These are phyloP conservation scores for Neotoxoptera formosana DNA, from an alignment of 1,140 invertebrate species.

Conservation along the genomic window DNA sequence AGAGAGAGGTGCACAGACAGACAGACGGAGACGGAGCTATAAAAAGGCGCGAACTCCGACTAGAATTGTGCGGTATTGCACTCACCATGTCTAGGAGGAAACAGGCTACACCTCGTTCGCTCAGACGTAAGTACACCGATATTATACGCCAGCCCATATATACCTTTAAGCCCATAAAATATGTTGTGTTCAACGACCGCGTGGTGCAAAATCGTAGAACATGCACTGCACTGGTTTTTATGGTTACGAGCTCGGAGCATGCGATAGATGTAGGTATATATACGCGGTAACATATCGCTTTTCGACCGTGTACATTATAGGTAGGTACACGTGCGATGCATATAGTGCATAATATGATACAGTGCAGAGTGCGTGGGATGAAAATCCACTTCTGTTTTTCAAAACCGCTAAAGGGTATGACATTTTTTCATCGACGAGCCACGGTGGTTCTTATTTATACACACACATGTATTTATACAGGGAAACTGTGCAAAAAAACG, in stretches of 20 bases:
- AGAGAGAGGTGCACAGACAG: too few relatives aligned
- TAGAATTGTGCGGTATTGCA: not conserved
- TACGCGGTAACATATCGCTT: not conserved
- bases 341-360: not conserved
- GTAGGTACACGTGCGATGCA: not conserved
- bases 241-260: not conserved
- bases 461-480: not conserved
- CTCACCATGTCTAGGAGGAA: constrained; percentile 53
- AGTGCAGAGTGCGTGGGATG: not conserved
- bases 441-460: not conserved
- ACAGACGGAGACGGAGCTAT: too few relatives aligned
- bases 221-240: not conserved
- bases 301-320: not conserved
- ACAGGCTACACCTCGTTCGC: constrained; percentile 50
- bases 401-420: not conserved
- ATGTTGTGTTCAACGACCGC: not conserved
- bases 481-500: not conserved
- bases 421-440: not conserved
- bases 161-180: not conserved
- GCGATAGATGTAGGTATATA: not conserved
- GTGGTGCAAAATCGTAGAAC: not conserved
- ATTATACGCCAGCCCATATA: not conserved
- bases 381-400: not conserved
- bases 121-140: constrained; percentile 45
- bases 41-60: not conserved